Evolutionary conservation across 1,140 invertebrate species (phyloP), one percentile per base, ranked within the genome.

Genomic region (Globodera ellingtonae): DNA sequence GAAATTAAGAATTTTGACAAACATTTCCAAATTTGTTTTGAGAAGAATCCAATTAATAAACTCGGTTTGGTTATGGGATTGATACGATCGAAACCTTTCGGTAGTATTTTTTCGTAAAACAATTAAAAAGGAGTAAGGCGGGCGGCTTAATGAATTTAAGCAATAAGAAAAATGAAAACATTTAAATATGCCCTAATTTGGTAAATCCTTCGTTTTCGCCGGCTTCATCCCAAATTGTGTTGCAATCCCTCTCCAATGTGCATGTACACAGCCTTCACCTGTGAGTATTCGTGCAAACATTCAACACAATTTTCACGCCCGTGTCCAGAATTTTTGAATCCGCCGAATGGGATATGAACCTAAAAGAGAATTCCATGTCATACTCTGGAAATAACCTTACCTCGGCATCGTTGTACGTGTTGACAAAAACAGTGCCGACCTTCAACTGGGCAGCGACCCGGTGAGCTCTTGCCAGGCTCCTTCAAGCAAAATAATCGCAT

Each of bases 351-450:
- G 50, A 86, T 83, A 72, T 86, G 80, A 0, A 86, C 75, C 85
- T 87, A 70, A 79, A 87, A 78, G 24, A 18, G 47, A 35, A 35
- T 35, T 35, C 81, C 8, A 77, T 82, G 15, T n/a, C 24, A 67
- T 18, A 80, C 82, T 59, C 80, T 84, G 75, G 86, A 88, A 10
- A 85, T 86, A 71, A 83, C 48, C 21, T 24, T 15, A 86, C 86
- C 47, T 89, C 83, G 9, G 83, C 80, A 69, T 89, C 87, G 46
- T 87, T 89, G 83, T 88, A 88, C 5, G 87, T 88, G 79, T 88
- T 88, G 65, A 89, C 89, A 89, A 92, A 92, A 0, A 92, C 87
- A 7, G 90, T 91, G 7, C 92, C 92, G 24, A 91, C 90, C 84
- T 92, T 85, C 52, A 93, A 82, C 15, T 88, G 79, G 21, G 83